These are phyloP conservation scores for Patiria pectinifera DNA, from an alignment of 53 echinoderm and acorn worm genomes.

Conservation along the genomic window DNA sequence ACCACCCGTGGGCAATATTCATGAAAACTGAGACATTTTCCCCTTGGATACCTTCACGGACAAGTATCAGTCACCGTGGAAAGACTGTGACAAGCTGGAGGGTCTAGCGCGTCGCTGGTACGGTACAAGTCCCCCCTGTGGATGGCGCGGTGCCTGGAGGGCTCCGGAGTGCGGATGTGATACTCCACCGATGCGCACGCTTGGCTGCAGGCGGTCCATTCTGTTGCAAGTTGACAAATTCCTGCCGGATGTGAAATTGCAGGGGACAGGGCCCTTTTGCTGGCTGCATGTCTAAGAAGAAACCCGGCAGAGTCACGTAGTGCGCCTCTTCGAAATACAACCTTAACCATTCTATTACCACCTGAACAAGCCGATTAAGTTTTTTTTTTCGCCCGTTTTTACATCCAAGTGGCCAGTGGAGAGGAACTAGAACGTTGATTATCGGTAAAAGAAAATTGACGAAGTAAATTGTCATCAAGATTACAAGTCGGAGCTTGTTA, in stretches of 20 bases:
- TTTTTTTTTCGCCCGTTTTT: background rate
- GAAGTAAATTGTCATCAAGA: background rate
- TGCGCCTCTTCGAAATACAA: slow-evolving; percentile 13
- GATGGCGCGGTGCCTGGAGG: background rate
- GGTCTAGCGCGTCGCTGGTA: background rate
- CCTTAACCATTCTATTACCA: background rate
- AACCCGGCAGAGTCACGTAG: slow-evolving; percentile 21
- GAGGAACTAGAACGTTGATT: too few species aligned
- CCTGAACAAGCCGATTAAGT: background rate
- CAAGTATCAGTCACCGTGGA: slow-evolving; percentile 26
- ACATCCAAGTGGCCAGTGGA: background rate
- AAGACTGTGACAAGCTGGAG: slow-evolving; percentile 5
- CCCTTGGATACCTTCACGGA: background rate
- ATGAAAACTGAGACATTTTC: slow-evolving; percentile 1
- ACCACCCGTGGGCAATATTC: background rate
- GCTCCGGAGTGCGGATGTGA: background rate
- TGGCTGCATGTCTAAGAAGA: background rate
- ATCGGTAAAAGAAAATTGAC: background rate
- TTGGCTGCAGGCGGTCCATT: slow-evolving; percentile 5
- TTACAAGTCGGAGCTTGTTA: background rate
- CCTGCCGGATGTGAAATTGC: background rate
- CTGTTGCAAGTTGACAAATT: slow-evolving; percentile 21
- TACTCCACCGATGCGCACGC: slow-evolving; percentile 15
- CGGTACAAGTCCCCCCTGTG: background rate
- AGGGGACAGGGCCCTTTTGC: slow-evolving; percentile 5